phyloP scores from a whole-genome alignment of 2,113 vertebrate species.

The Hypocryptadius cinnamomeus region DNA sequence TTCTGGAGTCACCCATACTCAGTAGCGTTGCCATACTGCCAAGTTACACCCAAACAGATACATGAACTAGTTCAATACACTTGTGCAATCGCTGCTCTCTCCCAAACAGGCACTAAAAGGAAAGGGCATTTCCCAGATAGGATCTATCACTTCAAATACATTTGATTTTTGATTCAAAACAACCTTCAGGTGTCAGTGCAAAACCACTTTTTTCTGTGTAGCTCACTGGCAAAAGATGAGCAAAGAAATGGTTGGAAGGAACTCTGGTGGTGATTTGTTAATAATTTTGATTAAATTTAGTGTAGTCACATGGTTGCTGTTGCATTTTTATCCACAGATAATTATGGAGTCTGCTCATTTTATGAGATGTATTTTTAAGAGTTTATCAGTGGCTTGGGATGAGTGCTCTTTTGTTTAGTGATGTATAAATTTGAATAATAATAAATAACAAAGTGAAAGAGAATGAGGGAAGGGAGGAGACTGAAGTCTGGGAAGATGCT shows the following conservation, averaged over 20 bases:
- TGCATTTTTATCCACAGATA: constrained; percentile 48
- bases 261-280: constrained; percentile 34
- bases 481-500: constrained; percentile 11
- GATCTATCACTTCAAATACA: not conserved
- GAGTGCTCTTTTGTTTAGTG: constrained; percentile 64
- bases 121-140: not conserved
- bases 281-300: constrained; percentile 54
- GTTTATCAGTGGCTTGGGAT: constrained; percentile 61
- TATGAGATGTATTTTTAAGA: constrained; percentile 62
- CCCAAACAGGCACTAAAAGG: not conserved
- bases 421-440: constrained; percentile 67
- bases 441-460: constrained; percentile 54
- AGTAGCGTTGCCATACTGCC: not conserved
- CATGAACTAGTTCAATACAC: not conserved
- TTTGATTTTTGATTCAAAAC: not conserved
- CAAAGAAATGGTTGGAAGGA: constrained; percentile 21
- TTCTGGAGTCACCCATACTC: not conserved
- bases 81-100: not conserved
- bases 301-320: constrained; percentile 13
- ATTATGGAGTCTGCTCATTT: constrained; percentile 55
- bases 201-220: not conserved
- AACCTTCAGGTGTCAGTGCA: constrained; percentile 44
- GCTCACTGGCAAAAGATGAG: not conserved
- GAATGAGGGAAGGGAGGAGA: not conserved
- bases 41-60: not conserved